phyloP scores from a whole-genome alignment of 2,797 vertebrate species.

The Balearica regulorum region DNA sequence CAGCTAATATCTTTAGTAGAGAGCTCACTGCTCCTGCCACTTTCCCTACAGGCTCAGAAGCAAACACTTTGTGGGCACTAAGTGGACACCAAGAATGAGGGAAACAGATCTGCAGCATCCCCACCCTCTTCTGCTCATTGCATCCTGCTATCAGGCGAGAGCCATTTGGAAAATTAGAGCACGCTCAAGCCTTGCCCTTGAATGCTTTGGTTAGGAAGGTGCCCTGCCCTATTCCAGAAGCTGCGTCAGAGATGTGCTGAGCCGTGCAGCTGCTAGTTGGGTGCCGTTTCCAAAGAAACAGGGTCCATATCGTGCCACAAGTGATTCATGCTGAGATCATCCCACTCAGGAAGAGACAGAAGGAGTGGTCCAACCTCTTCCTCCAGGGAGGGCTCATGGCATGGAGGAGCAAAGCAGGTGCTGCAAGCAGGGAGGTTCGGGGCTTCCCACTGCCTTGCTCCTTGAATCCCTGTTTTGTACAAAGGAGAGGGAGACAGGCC shows the following conservation, averaged over 20 bases:
- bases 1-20: neutral
- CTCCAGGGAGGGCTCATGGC: neutral
- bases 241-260: conserved; percentile 43
- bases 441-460: neutral
- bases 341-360: neutral
- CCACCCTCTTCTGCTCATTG: neutral
- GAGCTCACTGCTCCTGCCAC: neutral
- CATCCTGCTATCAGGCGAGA: neutral
- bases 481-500: neutral
- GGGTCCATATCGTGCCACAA: neutral
- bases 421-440: neutral
- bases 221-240: conserved; percentile 64
- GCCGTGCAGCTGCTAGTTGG: conserved; percentile 63
- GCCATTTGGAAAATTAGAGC: conserved; percentile 22
- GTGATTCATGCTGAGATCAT: conserved; percentile 57
- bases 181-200: conserved; percentile 51
- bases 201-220: conserved; percentile 49
- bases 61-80: rapidly evolving
- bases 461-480: neutral
- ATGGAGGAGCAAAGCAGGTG: neutral
- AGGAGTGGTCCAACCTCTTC: conserved; percentile 18
- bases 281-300: conserved; percentile 40
- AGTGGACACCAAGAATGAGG: neutral
- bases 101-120: neutral
- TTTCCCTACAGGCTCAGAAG: neutral